Base-by-base conservation (phyloP, 2,888 invertebrate species). In the Oscheius onirici region DNA sequence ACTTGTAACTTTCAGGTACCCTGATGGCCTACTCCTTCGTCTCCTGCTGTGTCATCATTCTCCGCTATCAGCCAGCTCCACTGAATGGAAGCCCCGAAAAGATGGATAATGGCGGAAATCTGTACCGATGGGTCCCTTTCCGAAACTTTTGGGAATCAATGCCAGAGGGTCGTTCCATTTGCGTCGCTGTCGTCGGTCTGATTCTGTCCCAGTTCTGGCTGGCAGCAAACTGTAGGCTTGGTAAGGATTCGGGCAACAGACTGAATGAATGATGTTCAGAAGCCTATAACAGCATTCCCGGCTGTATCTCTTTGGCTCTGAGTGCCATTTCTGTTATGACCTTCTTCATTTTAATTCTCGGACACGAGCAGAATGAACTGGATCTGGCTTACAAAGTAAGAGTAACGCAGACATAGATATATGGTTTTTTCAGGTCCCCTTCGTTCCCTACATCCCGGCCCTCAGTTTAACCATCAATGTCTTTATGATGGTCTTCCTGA, bases 381-480 rank as follows among this genome's bases (percentile, higher is more conserved):
- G 51, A 58, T 13, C 22, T 67, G 15, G 44, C 65, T 55, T 77
- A 71, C 46, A 71, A 73, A 57, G 75, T 72, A 46, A n/a, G n/a
- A n/a, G n/a, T n/a, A n/a, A n/a, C n/a, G n/a, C n/a, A n/a, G n/a
- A n/a, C n/a, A n/a, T n/a, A n/a, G n/a, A n/a, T n/a, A 34, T 8
- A 34, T 6, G 1, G 40, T 3, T 55, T 22, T 49, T 71, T 71
- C 41, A 80, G 89, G 94, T 95, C 34, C 95, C 95, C n/a, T 93
- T 93, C 79, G 91, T 96, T 87, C 95, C 95, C 61, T 94, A 94
- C 89, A 93, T 95, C 78, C 95, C 95, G 71, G 92, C 93, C 44
- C 92, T 94, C 74, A 94, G 95, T 28, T 93, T 96, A 74, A 92
- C 93, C 69, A 93, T 95, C 84, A 96, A 96, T 90, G 93, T 95